Base-by-base conservation (phyloP, 1,140 invertebrate species). In the Drosophila tristis region DNA sequence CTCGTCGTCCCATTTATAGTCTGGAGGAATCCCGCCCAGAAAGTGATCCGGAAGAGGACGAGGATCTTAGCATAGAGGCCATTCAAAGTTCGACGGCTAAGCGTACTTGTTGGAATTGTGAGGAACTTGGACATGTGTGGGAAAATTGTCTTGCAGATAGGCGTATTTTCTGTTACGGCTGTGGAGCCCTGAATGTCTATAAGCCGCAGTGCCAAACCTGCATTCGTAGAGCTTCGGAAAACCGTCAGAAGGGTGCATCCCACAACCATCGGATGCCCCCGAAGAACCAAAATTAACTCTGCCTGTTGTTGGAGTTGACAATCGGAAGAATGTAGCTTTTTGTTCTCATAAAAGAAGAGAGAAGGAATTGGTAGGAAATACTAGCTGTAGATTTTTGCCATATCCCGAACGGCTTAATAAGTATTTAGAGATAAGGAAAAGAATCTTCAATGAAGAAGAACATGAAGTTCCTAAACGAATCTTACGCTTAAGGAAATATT, bases 151-250 rank as follows among this genome's bases (percentile, higher is more conserved):
- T 56, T 1, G 23, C 7, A 11, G n/a, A 45, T n/a, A 57, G 23
- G 7, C 54, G 42, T 8, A 29, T 57, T 1, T 57, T 57, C 15
- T 57, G 42, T 45, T 57, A 57, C 9, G 58, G 58, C 25, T 60
- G 43, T 45, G 55, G 55, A 2, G 5, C 35, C 25, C 11, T 13
- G 6, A 29, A 31, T 9, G 26, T 45, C 8, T 60, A 39, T 16
- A 53, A 35, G 29, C 50, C 26, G 9, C 29, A 35, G 4, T 35
- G 31, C 11, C 8, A 45, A 20, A 9, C 8, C 0, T 57, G 42
- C 25, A 11, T 26, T 11, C 42, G 11, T 16, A 26, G 15, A 9
- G 29, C 6, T 7, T 31, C 58, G 48, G 58, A 43, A 61, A 61
- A 51, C 58, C n/a, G 9, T 4, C 23, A 51, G 23, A 51, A 42